Percentiles rank a stretch among this genome's conserved stretches.
Conservation (phyloP, 2,888 invertebrate species). For the Phymatocera aterrima region DNA sequence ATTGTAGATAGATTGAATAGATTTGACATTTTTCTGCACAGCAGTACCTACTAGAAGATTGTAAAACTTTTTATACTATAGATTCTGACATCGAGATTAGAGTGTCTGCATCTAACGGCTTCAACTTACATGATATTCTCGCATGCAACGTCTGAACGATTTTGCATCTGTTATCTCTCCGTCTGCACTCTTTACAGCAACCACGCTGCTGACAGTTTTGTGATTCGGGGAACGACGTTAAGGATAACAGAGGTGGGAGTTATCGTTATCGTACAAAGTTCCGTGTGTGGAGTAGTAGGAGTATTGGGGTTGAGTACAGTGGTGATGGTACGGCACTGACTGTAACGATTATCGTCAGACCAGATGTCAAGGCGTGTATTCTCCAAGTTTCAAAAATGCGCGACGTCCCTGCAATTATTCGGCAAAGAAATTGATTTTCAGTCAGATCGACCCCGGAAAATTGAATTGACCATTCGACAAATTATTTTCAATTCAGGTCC, state of each 20-base stretch:
- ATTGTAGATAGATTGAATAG: not conserved
- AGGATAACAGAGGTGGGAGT: slow-evolving; percentile 6
- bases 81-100: not conserved
- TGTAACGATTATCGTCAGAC: slow-evolving; percentile 9
- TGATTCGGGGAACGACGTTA: not conserved
- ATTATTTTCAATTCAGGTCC: not conserved
- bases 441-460: not conserved
- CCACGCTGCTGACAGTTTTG: slow-evolving; percentile 29
- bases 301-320: not conserved
- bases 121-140: slow-evolving; percentile 4
- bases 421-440: not conserved
- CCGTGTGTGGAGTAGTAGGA: not conserved
- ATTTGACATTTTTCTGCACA: not conserved
- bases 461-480: slow-evolving; percentile 2
- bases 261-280: slow-evolving; percentile 27
- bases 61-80: not conserved
- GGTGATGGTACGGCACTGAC: not conserved
- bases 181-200: slow-evolving; percentile 15
- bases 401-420: not conserved
- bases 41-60: slow-evolving; percentile 2
- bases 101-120: slow-evolving; percentile 7
- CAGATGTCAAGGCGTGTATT: not conserved
- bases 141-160: slow-evolving; percentile 26
- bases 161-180: slow-evolving; percentile 29
- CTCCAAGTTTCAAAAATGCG: not conserved